Conservation (phyloP, 2,113 vertebrate species). For the Theropithecus gelada region DNA sequence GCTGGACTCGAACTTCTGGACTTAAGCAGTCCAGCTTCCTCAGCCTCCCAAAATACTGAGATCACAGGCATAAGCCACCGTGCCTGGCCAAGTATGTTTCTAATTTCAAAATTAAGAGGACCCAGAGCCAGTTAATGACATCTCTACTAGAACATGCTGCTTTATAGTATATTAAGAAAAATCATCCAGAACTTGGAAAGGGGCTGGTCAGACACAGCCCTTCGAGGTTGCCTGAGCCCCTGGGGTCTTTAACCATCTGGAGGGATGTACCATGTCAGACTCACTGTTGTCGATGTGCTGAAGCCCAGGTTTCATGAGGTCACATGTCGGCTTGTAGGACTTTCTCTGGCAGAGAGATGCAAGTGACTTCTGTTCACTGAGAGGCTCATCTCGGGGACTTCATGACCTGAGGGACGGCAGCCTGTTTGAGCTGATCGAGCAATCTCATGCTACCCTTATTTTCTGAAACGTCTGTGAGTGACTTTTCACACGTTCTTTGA, state of each 20-base stretch:
- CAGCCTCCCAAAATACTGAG: no score
- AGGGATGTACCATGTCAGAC: no score
- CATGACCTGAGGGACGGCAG: background rate
- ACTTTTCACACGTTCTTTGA: background rate
- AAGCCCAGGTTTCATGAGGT: background rate
- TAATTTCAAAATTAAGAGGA: background rate
- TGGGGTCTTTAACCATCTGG: no score
- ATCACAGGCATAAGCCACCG: no score
- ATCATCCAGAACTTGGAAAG: background rate
- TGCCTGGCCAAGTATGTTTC: no score
- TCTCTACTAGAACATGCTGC: background rate
- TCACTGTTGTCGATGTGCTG: fast-evolving
- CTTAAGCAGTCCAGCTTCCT: no score
- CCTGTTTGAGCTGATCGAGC: background rate
- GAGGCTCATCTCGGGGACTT: background rate
- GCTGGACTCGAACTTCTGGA: no score
- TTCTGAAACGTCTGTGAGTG: background rate
- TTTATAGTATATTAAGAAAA: background rate
- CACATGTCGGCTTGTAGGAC: background rate
- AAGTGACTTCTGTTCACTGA: background rate
- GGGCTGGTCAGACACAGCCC: fast-evolving
- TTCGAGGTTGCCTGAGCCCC: no score
- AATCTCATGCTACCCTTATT: background rate
- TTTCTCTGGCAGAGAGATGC: background rate
- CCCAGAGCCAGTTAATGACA: background rate